Evolutionary conservation across 2,797 vertebrate species (phyloP).

Genomic region (Oophaga sylvatica): DNA sequence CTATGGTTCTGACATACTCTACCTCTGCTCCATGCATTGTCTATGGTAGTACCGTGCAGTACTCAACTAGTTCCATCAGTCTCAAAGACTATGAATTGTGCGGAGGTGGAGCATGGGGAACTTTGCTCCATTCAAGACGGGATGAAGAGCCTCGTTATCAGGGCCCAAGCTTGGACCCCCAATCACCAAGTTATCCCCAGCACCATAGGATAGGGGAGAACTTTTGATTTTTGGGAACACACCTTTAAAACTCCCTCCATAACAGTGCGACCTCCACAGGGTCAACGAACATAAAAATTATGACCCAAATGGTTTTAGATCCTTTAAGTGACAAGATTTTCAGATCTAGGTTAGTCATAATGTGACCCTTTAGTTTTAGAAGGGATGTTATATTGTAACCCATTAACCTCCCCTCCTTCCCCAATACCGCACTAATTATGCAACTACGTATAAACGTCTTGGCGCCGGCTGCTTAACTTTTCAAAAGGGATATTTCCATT

Average conservation of each 20-base stretch:
- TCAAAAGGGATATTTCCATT: no score
- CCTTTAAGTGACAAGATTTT: no score
- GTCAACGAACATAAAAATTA: background rate
- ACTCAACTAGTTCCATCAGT: no score
- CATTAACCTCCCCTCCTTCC: background rate
- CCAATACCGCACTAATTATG: background rate
- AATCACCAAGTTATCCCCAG: no score
- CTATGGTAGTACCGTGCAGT: no score
- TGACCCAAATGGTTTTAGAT: background rate
- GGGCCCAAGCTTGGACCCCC: no score
- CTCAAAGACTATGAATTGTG: no score
- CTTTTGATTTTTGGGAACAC: background rate
- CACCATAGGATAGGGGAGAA: background rate
- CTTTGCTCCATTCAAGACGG: no score
- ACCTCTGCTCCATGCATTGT: no score
- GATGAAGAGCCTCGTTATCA: no score
- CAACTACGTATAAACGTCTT: background rate
- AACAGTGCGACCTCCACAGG: background rate
- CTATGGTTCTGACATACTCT: no score
- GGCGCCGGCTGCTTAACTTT: background rate
- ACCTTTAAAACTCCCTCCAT: background rate
- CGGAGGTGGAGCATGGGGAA: no score
- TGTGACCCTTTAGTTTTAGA: background rate
- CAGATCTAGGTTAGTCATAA: background rate
- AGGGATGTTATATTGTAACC: background rate